Evolutionary conservation across 2,797 vertebrate genomes (phyloP).

Genomic region (Linurgus olivaceus): DNA sequence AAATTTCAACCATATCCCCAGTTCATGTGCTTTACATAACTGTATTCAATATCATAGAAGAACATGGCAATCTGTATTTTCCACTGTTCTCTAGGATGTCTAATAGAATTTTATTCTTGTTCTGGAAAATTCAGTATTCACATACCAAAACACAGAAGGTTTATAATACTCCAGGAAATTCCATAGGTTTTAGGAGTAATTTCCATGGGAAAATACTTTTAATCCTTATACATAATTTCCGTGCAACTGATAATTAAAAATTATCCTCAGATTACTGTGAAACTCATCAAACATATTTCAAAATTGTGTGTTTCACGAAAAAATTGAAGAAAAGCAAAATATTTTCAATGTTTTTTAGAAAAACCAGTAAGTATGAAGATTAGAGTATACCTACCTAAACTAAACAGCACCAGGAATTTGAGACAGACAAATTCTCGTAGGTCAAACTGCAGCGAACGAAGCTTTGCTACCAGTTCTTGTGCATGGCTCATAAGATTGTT

Average conservation of each 20-base stretch:
- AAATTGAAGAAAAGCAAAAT: not conserved
- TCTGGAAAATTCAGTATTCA: not conserved
- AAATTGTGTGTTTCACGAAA: not conserved
- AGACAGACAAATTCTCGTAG: slow-evolving; percentile 98
- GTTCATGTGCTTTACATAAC: not conserved
- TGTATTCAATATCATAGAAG: not conserved
- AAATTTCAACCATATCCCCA: not conserved
- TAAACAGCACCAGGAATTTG: slow-evolving; percentile 98
- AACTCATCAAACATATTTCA: not conserved
- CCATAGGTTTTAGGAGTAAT: not conserved
- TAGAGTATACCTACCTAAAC: slow-evolving; percentile 85
- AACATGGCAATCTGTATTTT: not conserved
- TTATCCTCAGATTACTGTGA: not conserved
- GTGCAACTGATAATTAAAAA: not conserved
- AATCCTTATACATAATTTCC: not conserved
- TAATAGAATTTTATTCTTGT: not conserved
- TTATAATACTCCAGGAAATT: not conserved
- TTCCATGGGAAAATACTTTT: not conserved
- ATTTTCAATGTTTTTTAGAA: not conserved
- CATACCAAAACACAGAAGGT: not conserved
- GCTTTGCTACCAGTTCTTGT: slow-evolving; percentile 92
- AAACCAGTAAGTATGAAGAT: not conserved
- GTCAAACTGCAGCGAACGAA: slow-evolving; percentile 94
- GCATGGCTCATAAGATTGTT: slow-evolving; percentile 94
- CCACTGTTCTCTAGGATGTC: not conserved